Percentiles rank a stretch among this genome's conserved stretches.
phyloP scores from a whole-genome alignment of 2,113 vertebrate genomes.

The Todiramphus chloris region DNA sequence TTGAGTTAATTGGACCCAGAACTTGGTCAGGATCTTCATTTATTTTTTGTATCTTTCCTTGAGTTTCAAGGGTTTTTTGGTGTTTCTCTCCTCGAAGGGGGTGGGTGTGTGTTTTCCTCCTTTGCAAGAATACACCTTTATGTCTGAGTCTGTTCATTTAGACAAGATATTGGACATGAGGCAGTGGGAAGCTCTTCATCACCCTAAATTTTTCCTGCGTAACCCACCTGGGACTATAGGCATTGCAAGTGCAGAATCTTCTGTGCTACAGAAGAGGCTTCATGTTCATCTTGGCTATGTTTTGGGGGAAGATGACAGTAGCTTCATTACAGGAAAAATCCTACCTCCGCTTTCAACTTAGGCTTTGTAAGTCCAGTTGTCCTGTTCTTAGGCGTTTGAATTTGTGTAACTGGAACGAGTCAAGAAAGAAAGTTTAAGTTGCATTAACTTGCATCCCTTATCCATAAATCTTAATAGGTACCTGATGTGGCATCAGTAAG shows the following conservation, averaged over 20 bases:
- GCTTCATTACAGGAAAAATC: background rate
- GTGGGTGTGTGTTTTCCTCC: background rate
- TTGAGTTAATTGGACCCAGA: background rate
- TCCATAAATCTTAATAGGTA: background rate
- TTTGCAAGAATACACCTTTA: background rate
- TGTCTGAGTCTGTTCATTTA: background rate
- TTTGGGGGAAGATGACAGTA: background rate
- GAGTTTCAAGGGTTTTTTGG: background rate
- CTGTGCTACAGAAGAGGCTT: background rate
- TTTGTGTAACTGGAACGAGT: background rate
- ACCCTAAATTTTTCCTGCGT: rapidly evolving
- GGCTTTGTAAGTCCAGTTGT: background rate
- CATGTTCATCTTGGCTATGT: background rate
- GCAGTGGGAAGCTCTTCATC: background rate
- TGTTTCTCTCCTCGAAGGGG: background rate
- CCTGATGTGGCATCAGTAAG: background rate
- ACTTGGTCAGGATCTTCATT: background rate
- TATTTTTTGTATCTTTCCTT: background rate
- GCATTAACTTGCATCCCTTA: background rate
- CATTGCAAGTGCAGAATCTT: background rate
- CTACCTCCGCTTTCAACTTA: background rate
- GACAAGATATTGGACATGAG: background rate
- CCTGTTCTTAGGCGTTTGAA: background rate
- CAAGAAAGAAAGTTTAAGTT: background rate
- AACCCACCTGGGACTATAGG: background rate